Evolutionary conservation across 2,888 invertebrate genomes (phyloP).

Genomic region (Pristionchus mayeri): DNA sequence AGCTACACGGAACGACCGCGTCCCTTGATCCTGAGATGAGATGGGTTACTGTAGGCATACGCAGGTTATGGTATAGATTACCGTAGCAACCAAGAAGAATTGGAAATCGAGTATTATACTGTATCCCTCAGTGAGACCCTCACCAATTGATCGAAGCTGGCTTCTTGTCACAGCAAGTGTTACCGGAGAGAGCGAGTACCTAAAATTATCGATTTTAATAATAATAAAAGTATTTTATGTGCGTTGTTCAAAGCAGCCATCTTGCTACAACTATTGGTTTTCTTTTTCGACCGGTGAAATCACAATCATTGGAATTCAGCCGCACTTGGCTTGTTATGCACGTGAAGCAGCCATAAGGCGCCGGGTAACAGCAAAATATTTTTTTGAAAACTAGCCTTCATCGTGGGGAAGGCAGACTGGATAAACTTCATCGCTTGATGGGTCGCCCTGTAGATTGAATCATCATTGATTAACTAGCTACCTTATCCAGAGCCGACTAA

Average conservation of each 20-base stretch:
- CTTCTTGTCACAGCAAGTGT: constrained; percentile 98
- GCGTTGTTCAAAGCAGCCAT: not conserved
- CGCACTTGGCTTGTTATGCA: too few species aligned
- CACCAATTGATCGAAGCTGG: constrained; percentile 96
- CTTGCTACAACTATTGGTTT: too few species aligned
- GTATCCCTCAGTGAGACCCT: too few species aligned
- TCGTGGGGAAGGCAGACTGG: constrained; percentile 81
- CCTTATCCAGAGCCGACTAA: too few species aligned
- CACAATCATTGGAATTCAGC: too few species aligned
- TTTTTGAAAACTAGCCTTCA: constrained; percentile 40
- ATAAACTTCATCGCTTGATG: constrained; percentile 84
- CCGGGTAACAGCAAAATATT: too few species aligned
- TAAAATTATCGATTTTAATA: not conserved
- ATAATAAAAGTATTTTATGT: not conserved
- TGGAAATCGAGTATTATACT: too few species aligned
- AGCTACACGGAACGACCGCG: constrained; percentile 97
- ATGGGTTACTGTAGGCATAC: not conserved
- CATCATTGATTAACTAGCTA: too few species aligned
- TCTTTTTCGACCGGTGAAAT: too few species aligned
- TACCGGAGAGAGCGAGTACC: constrained; percentile 90
- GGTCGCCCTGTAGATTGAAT: constrained; percentile 83
- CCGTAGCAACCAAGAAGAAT: too few species aligned
- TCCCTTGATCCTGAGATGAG: constrained; percentile 86
- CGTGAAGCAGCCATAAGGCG: too few species aligned
- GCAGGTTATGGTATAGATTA: too few species aligned